Evolutionary conservation across 2,888 invertebrate genomes (phyloP), one percentile per base, ranked within the genome.

Genomic region (Epicampocera succincta): DNA sequence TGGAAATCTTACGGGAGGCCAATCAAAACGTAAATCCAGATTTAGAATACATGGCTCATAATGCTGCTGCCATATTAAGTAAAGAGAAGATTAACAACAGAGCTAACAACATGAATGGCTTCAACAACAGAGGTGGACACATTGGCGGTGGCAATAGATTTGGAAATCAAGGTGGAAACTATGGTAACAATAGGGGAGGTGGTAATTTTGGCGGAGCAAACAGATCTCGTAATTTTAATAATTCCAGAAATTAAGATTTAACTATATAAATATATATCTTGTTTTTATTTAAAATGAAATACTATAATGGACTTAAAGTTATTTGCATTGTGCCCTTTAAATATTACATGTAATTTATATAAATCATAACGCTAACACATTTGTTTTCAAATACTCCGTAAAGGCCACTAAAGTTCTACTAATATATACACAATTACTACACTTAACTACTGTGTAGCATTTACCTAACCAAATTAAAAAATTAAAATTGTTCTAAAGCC

Each of bases 1-100:
- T 98, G 46, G 95, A 96, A 84, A 96, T 98, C 15, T 92, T 98
- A 61, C 93, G 94, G 85, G 98, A 98, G 92, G 97, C 98, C 56
- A 97, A 97, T 86, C 97, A 97, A 92, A 94, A 94, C 80, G 93
- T 98, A 54, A 96, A 96, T 90, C 97, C 97, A 9, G 96, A 97
- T 89, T 92, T 98, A 48, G 93, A 94, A 85, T 94, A 96, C 85
- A 93, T 97, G 92, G 95, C 95, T 1, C 93, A 93, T 78, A 93
- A 94, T 84, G 88, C 90, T 6, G 92, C 85, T 17, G 69, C 84
- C 11, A 78, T 82, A 25, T 40, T 82, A n/a, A 82, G 65, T 48
- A 78, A 60, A 81, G 84, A 74, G 83, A 85, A 56, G 83, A 80
- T 3, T 68, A 83, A 85, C n/a, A 79, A 93, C 21, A 93, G 93